These are phyloP conservation scores for Asarcornis scutulata DNA, from an alignment of 2,113 vertebrate genomes.

Conservation along the genomic window DNA sequence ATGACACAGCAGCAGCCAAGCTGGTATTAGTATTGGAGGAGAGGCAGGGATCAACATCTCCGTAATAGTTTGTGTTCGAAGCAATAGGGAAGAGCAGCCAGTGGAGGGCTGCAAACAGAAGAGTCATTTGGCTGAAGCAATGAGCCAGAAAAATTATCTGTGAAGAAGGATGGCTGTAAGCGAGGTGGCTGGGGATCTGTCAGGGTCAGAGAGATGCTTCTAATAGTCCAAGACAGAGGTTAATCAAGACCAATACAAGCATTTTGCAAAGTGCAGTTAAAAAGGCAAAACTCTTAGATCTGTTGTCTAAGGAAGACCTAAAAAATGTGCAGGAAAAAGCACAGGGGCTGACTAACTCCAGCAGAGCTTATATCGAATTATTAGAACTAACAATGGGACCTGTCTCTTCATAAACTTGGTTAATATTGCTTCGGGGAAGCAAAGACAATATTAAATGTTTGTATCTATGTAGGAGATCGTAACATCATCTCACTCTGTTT, in stretches of 20 bases:
- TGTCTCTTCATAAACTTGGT: neutral
- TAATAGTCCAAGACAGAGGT: neutral
- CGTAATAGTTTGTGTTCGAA: neutral
- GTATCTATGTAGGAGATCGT: fast-evolving
- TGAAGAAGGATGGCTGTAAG: neutral
- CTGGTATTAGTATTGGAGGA: neutral
- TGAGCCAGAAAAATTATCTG: neutral
- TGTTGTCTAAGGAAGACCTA: neutral
- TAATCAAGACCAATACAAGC: neutral
- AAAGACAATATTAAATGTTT: neutral
- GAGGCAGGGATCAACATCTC: neutral
- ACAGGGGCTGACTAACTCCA: neutral
- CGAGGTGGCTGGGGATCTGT: neutral
- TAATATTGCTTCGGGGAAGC: neutral
- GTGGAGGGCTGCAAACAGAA: neutral
- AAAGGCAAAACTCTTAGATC: neutral
- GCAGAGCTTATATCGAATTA: neutral
- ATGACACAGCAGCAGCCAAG: neutral
- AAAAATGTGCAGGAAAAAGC: neutral
- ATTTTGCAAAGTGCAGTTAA: neutral
- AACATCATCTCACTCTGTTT: neutral
- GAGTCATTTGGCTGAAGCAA: neutral
- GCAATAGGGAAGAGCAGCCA: neutral
- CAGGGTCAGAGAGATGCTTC: neutral
- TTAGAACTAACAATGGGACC: neutral